Conservation (phyloP, 2,797 vertebrate genomes). For the Spinibarbus caldwelli region DNA sequence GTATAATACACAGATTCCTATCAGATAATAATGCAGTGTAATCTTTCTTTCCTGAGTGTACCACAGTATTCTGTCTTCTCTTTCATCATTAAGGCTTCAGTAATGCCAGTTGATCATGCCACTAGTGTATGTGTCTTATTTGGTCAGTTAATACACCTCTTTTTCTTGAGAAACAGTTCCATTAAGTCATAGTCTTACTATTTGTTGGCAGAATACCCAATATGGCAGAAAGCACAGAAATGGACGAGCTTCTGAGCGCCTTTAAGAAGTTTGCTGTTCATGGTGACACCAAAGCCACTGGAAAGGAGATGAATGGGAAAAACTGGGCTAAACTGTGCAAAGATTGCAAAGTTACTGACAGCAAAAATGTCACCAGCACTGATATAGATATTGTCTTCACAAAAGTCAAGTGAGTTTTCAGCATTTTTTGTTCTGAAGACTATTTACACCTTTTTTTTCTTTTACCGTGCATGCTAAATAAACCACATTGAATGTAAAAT, state of each 20-base stretch:
- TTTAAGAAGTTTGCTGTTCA: constrained; percentile 93
- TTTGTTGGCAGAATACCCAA: constrained; percentile 54
- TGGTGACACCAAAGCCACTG: constrained; percentile 89
- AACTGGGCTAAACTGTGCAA: constrained; percentile 99
- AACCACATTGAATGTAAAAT: neutral
- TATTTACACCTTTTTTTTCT: neutral
- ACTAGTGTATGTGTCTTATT: constrained; percentile 4
- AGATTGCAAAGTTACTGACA: constrained; percentile 91
- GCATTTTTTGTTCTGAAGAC: neutral
- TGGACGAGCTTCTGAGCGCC: constrained; percentile 82
- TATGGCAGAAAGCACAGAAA: constrained; percentile 85
- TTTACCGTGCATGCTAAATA: neutral
- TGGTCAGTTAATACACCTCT: constrained; percentile 2
- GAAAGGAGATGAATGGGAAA: constrained; percentile 93
- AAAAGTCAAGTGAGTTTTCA: constrained; percentile 92
- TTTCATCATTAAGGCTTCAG: neutral
- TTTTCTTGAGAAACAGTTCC: constrained; percentile 9
- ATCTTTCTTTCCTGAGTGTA: neutral
- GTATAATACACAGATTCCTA: neutral
- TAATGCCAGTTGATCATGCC: neutral
- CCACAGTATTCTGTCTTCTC: neutral
- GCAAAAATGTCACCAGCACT: constrained; percentile 85
- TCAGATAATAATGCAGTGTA: neutral
- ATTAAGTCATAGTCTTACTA: constrained; percentile 29
- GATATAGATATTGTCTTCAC: constrained; percentile 96